A percentile compares a stretch with the other conserved stretches of the same genome.
Evolutionary conservation across 2,888 invertebrate genomes (phyloP).

Genomic region (Xestia sexstrigata): DNA sequence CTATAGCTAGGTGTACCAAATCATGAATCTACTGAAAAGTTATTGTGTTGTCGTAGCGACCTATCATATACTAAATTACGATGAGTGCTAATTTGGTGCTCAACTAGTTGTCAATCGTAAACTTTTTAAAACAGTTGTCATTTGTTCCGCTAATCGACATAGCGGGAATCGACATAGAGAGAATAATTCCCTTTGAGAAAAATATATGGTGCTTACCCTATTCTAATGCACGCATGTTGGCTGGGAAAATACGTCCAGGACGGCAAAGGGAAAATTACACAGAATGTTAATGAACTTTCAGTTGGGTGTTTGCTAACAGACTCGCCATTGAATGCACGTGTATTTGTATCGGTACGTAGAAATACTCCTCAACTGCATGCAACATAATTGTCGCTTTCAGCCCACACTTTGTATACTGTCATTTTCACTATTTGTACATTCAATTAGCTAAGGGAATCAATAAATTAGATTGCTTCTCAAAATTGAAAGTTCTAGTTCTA

Average conservation of each 20-base stretch:
- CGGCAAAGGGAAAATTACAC: neutral
- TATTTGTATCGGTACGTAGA: slow-evolving; percentile 9
- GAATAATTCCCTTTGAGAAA: neutral
- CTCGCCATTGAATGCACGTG: slow-evolving; percentile 4
- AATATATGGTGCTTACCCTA: neutral
- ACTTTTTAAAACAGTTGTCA: too few relatives aligned
- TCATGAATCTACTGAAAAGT: neutral
- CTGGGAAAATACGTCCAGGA: neutral
- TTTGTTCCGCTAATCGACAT: too few relatives aligned
- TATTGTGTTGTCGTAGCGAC: too few relatives aligned
- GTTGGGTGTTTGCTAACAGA: neutral
- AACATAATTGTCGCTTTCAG: neutral
- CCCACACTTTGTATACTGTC: neutral
- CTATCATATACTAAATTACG: neutral
- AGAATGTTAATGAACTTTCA: slow-evolving; percentile 8
- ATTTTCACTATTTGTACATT: neutral
- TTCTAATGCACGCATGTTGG: neutral
- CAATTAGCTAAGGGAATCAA: neutral
- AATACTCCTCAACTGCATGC: neutral
- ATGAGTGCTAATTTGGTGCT: neutral
- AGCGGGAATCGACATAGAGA: too few relatives aligned
- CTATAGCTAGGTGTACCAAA: neutral
- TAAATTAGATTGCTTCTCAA: neutral
- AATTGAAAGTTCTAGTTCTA: neutral
- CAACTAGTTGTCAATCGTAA: too few relatives aligned